Conservation (phyloP, 2,797 vertebrate genomes). For the Poliocrania exsul region DNA sequence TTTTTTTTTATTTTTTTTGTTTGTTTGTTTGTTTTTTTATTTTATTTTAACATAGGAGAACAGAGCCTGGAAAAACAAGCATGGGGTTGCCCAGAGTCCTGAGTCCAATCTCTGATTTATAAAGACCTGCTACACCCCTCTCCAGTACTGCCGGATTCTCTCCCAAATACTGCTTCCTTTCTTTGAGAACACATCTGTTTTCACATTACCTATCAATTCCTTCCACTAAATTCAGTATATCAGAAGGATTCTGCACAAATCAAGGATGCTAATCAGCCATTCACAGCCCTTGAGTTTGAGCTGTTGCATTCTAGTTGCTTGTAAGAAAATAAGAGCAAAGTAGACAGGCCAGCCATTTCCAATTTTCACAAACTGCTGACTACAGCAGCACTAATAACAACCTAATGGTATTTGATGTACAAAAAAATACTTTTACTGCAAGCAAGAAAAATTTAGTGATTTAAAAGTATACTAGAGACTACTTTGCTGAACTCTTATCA, state of each 20-base stretch:
- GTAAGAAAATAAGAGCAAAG: slow-evolving; percentile 44
- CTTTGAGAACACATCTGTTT: not conserved
- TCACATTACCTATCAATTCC: not conserved
- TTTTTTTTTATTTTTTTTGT: too few species aligned
- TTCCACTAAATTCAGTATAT: not conserved
- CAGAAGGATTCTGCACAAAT: not conserved
- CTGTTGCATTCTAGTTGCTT: slow-evolving; percentile 33
- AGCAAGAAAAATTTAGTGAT: not conserved
- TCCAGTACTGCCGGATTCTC: not conserved
- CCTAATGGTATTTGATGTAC: slow-evolving; percentile 15
- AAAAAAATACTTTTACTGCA: not conserved
- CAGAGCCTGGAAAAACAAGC: not conserved
- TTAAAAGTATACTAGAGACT: not conserved
- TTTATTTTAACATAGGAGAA: not conserved
- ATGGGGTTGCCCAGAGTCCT: not conserved
- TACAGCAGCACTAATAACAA: slow-evolving; percentile 27
- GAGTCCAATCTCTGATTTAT: not conserved
- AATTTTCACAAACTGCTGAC: slow-evolving; percentile 69
- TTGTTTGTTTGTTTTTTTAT: not conserved
- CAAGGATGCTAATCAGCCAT: not conserved
- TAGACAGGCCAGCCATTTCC: not conserved
- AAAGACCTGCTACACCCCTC: not conserved
- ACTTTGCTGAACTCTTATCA: not conserved
- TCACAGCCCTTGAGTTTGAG: not conserved
- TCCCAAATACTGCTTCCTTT: not conserved